Evolutionary conservation across 1,140 invertebrate species (phyloP), one percentile per base, ranked within the genome.

Genomic region (Vanessa atalanta): DNA sequence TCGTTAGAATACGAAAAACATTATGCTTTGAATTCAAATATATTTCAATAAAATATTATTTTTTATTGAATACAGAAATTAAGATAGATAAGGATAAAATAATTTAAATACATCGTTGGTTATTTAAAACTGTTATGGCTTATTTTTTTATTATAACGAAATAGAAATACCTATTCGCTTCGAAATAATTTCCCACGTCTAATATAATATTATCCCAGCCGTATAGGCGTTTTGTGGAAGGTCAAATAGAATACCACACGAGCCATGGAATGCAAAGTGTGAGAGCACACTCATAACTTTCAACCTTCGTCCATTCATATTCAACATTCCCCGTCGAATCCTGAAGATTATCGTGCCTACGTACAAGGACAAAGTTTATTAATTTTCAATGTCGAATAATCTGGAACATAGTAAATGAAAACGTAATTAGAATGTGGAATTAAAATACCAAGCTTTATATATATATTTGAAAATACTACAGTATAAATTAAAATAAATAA

Each of bases 201-300:
- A 43, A 9, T 12, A 26, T 57, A 23, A 11, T 23, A 57, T 23
- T 57, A 23, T 57, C 13, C 20, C 1, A 20, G 1, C 9, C 16
- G 2, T 26, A 14, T 13, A 26, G 23, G 23, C 13, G 12, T 7
- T 20, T 3, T 16, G n/a, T 57, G 20, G 57, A 61, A 61, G 57
- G 57, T 61, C 57, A 14, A 12, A 0, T 26, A 20, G 6, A 16
- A 53, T 23, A 57, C 20, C 53, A 12, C 13, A 7, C 31, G 31
- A 63, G 47, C 31, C 51, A 65, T 13, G 73, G 73, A 65, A 75
- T 66, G 68, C 14, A 15, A n/a, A 53, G 67, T 70, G 67, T 75
- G 20, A 69, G 66, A 51, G 15, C 57, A 74, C 64, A 69, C 37
- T 73, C 66, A 73, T 73, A 69, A 73, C 37, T 60, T 69, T 43